Percentiles rank a stretch among this genome's conserved stretches.
Evolutionary conservation across 2,113 vertebrate genomes (phyloP).

Genomic region (Protomyctophum bolini): DNA sequence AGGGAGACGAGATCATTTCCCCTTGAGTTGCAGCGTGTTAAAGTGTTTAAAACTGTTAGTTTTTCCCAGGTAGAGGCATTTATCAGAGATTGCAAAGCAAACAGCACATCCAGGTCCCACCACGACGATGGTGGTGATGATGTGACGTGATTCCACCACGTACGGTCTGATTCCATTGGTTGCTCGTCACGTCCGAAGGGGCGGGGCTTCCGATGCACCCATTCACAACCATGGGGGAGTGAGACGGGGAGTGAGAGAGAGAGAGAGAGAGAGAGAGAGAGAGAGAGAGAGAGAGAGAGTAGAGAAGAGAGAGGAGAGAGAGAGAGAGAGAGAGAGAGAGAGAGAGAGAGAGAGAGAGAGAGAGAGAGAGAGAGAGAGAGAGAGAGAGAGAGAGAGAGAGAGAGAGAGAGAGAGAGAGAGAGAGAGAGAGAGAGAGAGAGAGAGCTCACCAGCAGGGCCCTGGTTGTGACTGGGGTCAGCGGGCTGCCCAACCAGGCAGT

Average conservation of each 20-base stretch:
- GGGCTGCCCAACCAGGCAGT: neutral
- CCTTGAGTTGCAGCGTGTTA: slow-evolving; percentile 12
- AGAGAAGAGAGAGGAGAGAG: too few species aligned
- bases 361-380: neutral
- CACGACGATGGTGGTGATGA: slow-evolving; percentile 76
- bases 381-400: neutral
- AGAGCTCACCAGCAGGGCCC: neutral
- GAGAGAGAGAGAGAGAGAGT: too few species aligned
- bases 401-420: too few species aligned
- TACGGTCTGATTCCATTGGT: slow-evolving; percentile 80
- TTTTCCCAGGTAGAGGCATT: slow-evolving; percentile 27
- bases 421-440: neutral
- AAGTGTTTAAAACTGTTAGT: slow-evolving; percentile 34
- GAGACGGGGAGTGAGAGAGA: neutral
- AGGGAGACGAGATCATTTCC: neutral
- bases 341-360: too few species aligned
- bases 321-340: neutral
- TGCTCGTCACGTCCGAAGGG: slow-evolving; percentile 79
- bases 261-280: too few species aligned
- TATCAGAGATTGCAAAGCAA: slow-evolving; percentile 62
- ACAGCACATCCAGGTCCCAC: slow-evolving; percentile 78
- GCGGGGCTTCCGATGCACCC: slow-evolving; percentile 81
- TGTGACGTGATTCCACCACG: slow-evolving; percentile 83
- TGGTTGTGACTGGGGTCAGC: neutral
- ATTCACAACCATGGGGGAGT: slow-evolving; percentile 67